Evolutionary conservation across 2,888 invertebrate genomes (phyloP).

Genomic region (Parnassius glacialis): DNA sequence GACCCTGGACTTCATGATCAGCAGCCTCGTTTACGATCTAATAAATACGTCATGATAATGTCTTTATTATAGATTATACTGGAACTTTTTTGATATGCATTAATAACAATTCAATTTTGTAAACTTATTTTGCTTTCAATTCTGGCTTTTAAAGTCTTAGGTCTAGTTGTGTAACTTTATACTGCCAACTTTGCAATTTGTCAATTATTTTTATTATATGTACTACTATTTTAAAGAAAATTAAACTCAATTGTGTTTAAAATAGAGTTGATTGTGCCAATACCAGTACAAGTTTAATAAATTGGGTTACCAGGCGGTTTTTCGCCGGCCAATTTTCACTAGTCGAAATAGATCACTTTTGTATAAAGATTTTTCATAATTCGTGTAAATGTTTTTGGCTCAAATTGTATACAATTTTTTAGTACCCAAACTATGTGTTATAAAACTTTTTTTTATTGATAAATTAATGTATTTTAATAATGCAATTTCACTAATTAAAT

Average conservation of each 20-base stretch:
- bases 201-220: slow-evolving; percentile 8
- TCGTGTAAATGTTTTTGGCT: neutral
- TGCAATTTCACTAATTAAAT: too few species aligned
- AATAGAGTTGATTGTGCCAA: slow-evolving; percentile 33
- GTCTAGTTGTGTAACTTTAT: neutral
- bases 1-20: too few species aligned
- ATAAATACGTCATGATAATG: too few species aligned
- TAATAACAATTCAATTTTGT: too few species aligned
- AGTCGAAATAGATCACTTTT: slow-evolving; percentile 8
- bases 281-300: slow-evolving; percentile 16
- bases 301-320: slow-evolving; percentile 8
- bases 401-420: slow-evolving; percentile 1
- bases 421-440: neutral
- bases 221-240: slow-evolving; percentile 70
- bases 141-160: too few species aligned
- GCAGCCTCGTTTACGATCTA: too few species aligned
- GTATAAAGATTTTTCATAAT: neutral
- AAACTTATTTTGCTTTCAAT: too few species aligned
- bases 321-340: slow-evolving; percentile 12
- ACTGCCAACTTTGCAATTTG: slow-evolving; percentile 10
- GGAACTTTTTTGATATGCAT: too few species aligned
- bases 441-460: too few species aligned
- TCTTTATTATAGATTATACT: too few species aligned
- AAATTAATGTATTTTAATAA: too few species aligned
- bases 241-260: slow-evolving; percentile 63